Base-by-base conservation (phyloP, 2,797 vertebrate genomes). In the Fundulus diaphanus region DNA sequence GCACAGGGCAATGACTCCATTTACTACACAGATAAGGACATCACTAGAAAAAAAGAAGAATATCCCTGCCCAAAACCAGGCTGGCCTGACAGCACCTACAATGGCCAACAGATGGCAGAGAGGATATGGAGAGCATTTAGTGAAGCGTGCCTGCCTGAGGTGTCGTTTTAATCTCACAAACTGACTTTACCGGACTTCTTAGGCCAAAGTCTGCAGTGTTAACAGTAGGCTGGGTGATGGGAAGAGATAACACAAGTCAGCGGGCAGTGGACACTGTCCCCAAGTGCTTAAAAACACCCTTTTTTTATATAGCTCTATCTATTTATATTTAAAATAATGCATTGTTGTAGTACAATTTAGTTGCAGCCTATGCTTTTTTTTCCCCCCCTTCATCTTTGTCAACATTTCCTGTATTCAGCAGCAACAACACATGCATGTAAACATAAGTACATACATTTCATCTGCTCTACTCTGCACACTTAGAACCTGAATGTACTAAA, bases 401-500 rank as follows among this genome's bases (percentile, higher is more conserved):
- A 35, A 63, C 33, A 66, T 42, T 66, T 91, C 86, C 88, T 87
- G 87, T 91, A 84, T 91, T 89, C 87, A 92, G 91, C 93, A 92
- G 91, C 92, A 87, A 92, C 89, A 93, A 92, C 89, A 93, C 89
- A 91, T 91, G 92, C 91, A 93, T 94, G 92, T 94, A 94, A 93
- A 94, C 91, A 92, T 79, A 90, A 84, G 89, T 92, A 93, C 92
- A 94, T 92, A 94, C 93, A 92, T 91, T 92, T 92, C 88, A 91
- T 90, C 87, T 93, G 92, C 91, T 92, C 89, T 67, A 87, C 78
- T 90, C 85, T 91, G 89, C 92, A 93, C 92, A 93, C 85, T 92
- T 92, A 91, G 91, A 93, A 92, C 89, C 91, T 93, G 92, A 93
- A 93, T 88, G 92, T 91, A 93, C 91, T 93, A 93, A 94, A 94